Base-by-base conservation (phyloP, 1,140 invertebrate species). In the Probaryconus sp. region DNA sequence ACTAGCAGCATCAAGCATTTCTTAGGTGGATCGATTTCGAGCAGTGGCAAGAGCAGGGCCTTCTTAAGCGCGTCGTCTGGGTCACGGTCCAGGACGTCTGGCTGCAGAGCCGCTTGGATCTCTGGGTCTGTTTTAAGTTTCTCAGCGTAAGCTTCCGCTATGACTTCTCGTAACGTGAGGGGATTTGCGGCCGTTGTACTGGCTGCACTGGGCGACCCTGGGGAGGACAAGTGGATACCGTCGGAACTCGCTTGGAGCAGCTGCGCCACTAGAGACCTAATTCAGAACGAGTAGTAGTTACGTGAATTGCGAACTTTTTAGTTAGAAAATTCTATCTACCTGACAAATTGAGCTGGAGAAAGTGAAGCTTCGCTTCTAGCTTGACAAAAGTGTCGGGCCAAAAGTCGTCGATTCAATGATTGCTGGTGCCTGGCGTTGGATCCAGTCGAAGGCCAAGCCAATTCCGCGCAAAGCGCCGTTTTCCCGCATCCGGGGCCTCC, bases 51-150 rank as follows among this genome's bases (percentile, higher is more conserved):
- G 0, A 98, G 87, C 0, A 98, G 88, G 0, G 94, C 94, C 80
- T 95, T 93, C 68, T 96, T 96, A 74, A 98, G 93, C 28, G 95
- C 95, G 77, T 97, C 95, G 77, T 98, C 96, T 0, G 96, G 95
- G 85, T 95, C 94, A 64, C 91, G 90, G 71, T 94, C 92, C 20
- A 95, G 88, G 56, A 93, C 92, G 43, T 94, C 92, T 0, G 92
- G 92, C 21, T 92, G 86, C 14, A 94, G 75, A 0, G 92, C 91
- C 24, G 91, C 91, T 40, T 94, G 91, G 31, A 94, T 93, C 70
- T 96, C 94, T 0, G 92, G 90, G 76, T 95, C 94, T 0, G 90
- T 90, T 7, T 92, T 87, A 13, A 96, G 79, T 78, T 95, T 94
- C 28, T 95, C 94, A 33, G 93, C 92, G 80, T 96, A 97, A 0